Conservation (phyloP, 2,888 invertebrate genomes). For the Furcula furcula region DNA sequence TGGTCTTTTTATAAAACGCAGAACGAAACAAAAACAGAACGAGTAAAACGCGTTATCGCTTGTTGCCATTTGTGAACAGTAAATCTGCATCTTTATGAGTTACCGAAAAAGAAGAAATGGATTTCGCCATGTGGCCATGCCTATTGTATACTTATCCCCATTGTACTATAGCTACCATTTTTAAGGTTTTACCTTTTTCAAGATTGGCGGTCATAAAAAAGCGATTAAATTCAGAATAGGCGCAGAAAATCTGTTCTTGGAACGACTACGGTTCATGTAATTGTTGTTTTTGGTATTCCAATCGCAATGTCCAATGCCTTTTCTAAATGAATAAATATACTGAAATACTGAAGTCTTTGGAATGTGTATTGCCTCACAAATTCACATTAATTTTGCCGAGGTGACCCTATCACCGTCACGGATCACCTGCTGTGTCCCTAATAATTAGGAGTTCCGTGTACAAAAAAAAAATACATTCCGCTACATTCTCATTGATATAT, state of each 20-base stretch:
- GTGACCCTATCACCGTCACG: slow-evolving; percentile 11
- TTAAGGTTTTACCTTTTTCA: slow-evolving; percentile 60
- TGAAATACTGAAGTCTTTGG: too few relatives aligned
- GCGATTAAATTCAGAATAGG: slow-evolving; percentile 62
- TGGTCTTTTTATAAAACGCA: slow-evolving; percentile 14
- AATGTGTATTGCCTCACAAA: slow-evolving; percentile 1
- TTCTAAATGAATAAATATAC: slow-evolving; percentile 14
- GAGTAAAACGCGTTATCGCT: slow-evolving; percentile 42
- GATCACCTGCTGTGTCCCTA: slow-evolving; percentile 3
- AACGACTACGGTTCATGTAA: slow-evolving; percentile 32
- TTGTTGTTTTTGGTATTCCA: slow-evolving; percentile 23
- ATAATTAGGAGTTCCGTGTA: slow-evolving; percentile 1
- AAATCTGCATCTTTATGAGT: slow-evolving; percentile 62
- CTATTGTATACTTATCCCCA: slow-evolving; percentile 68
- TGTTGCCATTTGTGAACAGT: slow-evolving; percentile 56
- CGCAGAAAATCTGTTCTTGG: slow-evolving; percentile 54
- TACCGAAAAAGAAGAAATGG: slow-evolving; percentile 55
- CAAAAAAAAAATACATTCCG: slow-evolving; percentile 1
- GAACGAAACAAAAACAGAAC: slow-evolving; percentile 23
- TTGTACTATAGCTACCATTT: slow-evolving; percentile 62
- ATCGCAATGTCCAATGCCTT: slow-evolving; percentile 9
- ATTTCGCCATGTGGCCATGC: slow-evolving; percentile 61
- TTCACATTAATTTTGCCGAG: slow-evolving; percentile 2
- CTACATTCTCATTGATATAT: neutral
- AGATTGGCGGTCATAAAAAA: slow-evolving; percentile 63